Evolutionary conservation across 2,888 invertebrate species (phyloP).

Genomic region (Papilio protenor): DNA sequence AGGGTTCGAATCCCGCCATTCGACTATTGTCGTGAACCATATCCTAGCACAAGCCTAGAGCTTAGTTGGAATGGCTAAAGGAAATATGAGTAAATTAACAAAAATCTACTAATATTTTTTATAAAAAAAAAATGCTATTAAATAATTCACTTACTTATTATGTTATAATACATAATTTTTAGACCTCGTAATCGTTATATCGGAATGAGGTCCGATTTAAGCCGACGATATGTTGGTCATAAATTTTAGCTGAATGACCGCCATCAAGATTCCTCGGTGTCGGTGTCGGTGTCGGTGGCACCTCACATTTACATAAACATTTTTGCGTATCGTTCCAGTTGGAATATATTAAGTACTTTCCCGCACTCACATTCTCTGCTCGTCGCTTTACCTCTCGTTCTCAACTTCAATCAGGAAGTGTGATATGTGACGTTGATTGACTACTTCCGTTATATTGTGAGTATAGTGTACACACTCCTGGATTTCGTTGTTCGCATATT

Average conservation of each 20-base stretch:
- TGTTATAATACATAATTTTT: neutral
- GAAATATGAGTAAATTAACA: too few species aligned
- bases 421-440: constrained; percentile 17
- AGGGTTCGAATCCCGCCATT: too few species aligned
- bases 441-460: neutral
- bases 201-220: neutral
- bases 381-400: neutral
- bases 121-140: too few species aligned
- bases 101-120: too few species aligned
- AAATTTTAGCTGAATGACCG: constrained; percentile 4
- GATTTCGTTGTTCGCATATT: neutral
- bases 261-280: neutral
- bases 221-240: constrained; percentile 12
- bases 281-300: neutral
- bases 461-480: neutral
- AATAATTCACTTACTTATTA: neutral
- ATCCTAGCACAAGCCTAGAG: too few species aligned
- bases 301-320: constrained; percentile 13
- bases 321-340: constrained; percentile 3
- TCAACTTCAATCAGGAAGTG: constrained; percentile 2
- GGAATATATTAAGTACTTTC: neutral
- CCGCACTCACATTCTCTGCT: neutral
- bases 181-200: neutral
- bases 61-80: too few species aligned
- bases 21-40: too few species aligned